These are phyloP conservation scores for Microtus richardsoni DNA, from an alignment of 2,113 vertebrate genomes.

Conservation along the genomic window DNA sequence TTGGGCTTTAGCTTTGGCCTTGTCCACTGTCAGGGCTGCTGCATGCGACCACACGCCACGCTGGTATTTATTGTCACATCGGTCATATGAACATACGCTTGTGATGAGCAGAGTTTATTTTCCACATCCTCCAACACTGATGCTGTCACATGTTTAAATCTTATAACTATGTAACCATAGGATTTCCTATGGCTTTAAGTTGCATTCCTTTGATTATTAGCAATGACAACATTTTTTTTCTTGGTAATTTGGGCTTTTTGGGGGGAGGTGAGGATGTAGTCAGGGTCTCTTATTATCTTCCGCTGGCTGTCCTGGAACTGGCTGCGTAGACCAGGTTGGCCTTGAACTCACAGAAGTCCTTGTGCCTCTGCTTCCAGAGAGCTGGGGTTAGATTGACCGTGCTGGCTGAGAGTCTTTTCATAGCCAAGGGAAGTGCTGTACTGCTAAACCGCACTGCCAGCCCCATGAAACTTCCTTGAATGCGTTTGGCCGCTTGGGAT, in stretches of 20 bases:
- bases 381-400: background rate
- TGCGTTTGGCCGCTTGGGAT: background rate
- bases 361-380: background rate
- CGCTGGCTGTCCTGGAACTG: background rate
- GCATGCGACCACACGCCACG: fast-evolving
- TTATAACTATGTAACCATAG: background rate
- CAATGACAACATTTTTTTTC: background rate
- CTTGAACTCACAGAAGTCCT: background rate
- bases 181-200: background rate
- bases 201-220: background rate
- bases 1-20: background rate
- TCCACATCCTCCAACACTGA: background rate
- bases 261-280: background rate
- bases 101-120: background rate
- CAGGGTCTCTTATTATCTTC: background rate
- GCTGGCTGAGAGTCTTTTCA: background rate
- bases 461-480: background rate
- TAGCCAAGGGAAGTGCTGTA: too few species aligned
- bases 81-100: background rate
- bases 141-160: background rate
- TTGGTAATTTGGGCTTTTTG: background rate
- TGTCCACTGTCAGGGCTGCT: background rate
- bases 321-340: background rate
- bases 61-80: background rate
- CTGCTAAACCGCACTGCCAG: background rate